Evolutionary conservation across 1,140 invertebrate genomes (phyloP), one percentile per base, ranked within the genome.

Genomic region (Trichonephila clavata): DNA sequence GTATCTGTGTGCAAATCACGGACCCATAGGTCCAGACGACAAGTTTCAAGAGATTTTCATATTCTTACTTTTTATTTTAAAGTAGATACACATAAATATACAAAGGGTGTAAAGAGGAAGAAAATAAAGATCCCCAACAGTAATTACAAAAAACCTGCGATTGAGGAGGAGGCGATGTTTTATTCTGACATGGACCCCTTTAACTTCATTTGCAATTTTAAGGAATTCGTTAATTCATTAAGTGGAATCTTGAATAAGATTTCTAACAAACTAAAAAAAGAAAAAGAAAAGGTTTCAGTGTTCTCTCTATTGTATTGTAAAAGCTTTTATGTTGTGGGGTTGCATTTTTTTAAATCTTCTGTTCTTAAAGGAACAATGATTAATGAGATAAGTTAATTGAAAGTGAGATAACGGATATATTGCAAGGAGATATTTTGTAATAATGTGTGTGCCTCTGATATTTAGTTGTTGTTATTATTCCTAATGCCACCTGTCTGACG

Each of bases 181-280:
- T 81, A 90, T 90, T 90, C 89, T 61, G 81, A 80, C 89, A 90
- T 61, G 88, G 10, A 27, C n/a, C 88, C n/a, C 88, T 90, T 60
- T 80, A 57, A 61, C 89, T 90, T 90, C 89, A 90, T 90, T 90
- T 90, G 89, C 89, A 90, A 90, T 90, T 57, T 90, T 90, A 81
- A 90, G 81, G n/a, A 81, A 57, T 80, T 43, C 32, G 87, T 71
- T 90, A 81, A 39, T 90, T 90, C 89, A 90, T 90, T 90, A 90
- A 80, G 43, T 90, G 57, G 43, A 39, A 71, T 21, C 77, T 87
- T 87, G 63, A 87, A 87, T 65, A 87, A 87, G 86, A 63, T 63
- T 86, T 50, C 13, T 39, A 39, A 39, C 32, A 39, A 39, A 39
- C 32, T 39, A 39, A 39, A 39, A 63, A 63, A 57, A 63, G 81